Evolutionary conservation across 2,888 invertebrate genomes (phyloP).

Genomic region (Sipha maydis): DNA sequence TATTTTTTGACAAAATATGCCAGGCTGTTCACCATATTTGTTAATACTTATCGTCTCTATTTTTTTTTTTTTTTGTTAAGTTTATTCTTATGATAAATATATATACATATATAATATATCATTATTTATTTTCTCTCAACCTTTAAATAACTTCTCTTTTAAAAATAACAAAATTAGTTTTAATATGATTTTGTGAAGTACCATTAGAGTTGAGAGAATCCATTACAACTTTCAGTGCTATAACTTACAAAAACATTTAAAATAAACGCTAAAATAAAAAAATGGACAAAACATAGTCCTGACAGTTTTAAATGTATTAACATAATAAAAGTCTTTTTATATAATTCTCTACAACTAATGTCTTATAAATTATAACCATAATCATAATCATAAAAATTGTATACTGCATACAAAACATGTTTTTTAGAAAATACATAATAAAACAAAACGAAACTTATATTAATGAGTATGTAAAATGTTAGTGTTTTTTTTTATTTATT

Average conservation of each 20-base stretch:
- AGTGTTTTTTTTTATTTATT: slow-evolving; percentile 40
- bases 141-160: background rate
- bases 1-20: slow-evolving; percentile 34
- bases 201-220: slow-evolving; percentile 41
- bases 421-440: slow-evolving; percentile 40
- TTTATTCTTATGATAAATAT: slow-evolving; percentile 55
- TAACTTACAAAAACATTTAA: background rate
- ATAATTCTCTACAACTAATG: background rate
- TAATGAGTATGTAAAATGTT: slow-evolving; percentile 34
- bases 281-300: background rate
- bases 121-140: slow-evolving; percentile 22
- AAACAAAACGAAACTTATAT: slow-evolving; percentile 4
- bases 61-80: slow-evolving; percentile 58
- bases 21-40: slow-evolving; percentile 52
- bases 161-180: slow-evolving; percentile 30
- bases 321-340: slow-evolving; percentile 3
- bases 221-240: slow-evolving; percentile 26
- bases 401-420: background rate
- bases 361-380: slow-evolving; percentile 12
- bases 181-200: slow-evolving; percentile 36
- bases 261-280: background rate
- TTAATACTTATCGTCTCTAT: slow-evolving; percentile 38
- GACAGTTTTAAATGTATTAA: slow-evolving; percentile 20
- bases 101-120: slow-evolving; percentile 38
- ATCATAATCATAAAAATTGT: too few relatives aligned